Percentiles rank a stretch among this genome's conserved stretches.
phyloP scores from a whole-genome alignment of 2,797 vertebrate genomes.

The Setipinna tenuifilis region DNA sequence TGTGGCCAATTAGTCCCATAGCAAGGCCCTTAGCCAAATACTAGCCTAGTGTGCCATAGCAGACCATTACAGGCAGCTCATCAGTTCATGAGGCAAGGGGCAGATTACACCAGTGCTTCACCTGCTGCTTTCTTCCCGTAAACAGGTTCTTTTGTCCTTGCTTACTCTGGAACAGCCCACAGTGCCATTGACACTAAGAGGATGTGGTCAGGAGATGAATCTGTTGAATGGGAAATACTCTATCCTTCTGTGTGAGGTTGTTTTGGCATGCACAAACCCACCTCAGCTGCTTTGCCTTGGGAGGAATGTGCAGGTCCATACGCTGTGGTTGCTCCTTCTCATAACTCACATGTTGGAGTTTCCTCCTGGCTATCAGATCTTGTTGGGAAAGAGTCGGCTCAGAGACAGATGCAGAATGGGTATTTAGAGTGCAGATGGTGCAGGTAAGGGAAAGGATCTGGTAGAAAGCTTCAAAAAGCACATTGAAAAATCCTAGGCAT shows the following conservation, averaged over 20 bases:
- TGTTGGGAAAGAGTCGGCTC: constrained; percentile 29
- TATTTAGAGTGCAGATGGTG: constrained; percentile 1
- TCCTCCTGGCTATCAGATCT: constrained; percentile 19
- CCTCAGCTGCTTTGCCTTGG: constrained; percentile 26
- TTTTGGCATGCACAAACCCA: constrained; percentile 35
- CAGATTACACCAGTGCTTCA: neutral
- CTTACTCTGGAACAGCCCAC: neutral
- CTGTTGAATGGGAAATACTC: constrained; percentile 38
- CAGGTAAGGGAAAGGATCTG: constrained; percentile 36
- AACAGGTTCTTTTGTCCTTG: neutral
- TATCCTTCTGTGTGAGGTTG: constrained; percentile 8
- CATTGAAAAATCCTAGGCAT: constrained; percentile 43
- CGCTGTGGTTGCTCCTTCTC: constrained; percentile 39
- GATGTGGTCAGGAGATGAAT: constrained; percentile 39
- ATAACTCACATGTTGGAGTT: constrained; percentile 29
- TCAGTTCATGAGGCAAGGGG: neutral
- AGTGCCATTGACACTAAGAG: constrained; percentile 4
- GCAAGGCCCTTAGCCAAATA: neutral
- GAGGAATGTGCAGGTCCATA: constrained; percentile 8
- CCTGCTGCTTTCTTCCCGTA: neutral
- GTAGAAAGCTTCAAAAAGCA: constrained; percentile 25
- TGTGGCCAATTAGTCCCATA: neutral
- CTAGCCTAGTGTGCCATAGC: neutral
- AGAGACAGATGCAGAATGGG: constrained; percentile 5
- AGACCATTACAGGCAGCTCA: neutral